Conservation (phyloP, 2,888 invertebrate species). For the Empis stercorea region DNA sequence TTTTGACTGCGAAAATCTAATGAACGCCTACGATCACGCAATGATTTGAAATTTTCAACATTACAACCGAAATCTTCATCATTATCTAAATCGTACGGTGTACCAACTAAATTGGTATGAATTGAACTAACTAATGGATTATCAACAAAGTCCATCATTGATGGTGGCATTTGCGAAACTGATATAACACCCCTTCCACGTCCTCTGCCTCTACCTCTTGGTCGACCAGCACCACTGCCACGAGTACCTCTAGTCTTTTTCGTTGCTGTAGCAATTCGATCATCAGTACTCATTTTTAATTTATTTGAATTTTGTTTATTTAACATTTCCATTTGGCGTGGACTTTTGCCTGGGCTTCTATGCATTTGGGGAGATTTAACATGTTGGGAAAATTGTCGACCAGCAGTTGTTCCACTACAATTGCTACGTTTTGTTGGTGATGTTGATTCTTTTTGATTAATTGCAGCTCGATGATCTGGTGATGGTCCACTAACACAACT, state of each 20-base stretch:
- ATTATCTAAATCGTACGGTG: conserved; percentile 76
- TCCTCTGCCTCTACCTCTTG: conserved; percentile 38
- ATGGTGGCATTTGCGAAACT: conserved; percentile 23
- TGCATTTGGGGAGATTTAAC: conserved; percentile 48
- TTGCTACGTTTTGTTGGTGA: background rate
- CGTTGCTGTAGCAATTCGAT: conserved; percentile 17
- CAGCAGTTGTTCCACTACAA: background rate
- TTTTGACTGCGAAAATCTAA: conserved; percentile 43
- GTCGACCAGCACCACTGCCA: conserved; percentile 23
- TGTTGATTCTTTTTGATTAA: conserved; percentile 23
- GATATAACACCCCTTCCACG: conserved; percentile 29
- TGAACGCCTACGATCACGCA: conserved; percentile 68
- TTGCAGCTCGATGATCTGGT: conserved; percentile 12
- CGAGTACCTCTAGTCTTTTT: conserved; percentile 29
- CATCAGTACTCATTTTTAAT: conserved; percentile 23
- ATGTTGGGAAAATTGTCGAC: conserved; percentile 4
- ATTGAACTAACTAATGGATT: conserved; percentile 43
- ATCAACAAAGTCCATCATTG: conserved; percentile 39
- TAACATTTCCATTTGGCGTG: conserved; percentile 43
- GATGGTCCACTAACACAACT: conserved; percentile 8
- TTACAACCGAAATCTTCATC: conserved; percentile 73
- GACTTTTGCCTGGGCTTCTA: conserved; percentile 56
- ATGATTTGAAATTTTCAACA: conserved; percentile 62
- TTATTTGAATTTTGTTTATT: conserved; percentile 22
- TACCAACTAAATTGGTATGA: conserved; percentile 68